phyloP scores from a whole-genome alignment of 2,113 vertebrate species.

The Poeciliopsis retropinna region DNA sequence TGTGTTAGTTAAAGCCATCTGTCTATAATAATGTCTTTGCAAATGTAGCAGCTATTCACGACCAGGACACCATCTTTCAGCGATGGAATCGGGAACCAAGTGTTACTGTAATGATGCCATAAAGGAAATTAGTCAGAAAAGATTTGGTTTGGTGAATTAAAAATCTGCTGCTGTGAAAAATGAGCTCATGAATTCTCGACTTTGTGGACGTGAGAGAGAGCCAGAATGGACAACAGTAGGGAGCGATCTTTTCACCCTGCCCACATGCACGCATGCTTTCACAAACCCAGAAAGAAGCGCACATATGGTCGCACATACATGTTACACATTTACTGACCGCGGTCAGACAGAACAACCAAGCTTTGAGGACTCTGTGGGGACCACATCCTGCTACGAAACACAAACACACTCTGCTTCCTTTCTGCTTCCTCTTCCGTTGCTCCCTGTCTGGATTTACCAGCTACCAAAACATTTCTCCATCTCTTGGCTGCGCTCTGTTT shows the following conservation, averaged over 20 bases:
- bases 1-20: conserved; percentile 24
- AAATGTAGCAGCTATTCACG: conserved; percentile 31
- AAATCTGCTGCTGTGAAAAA: conserved; percentile 52
- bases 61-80: conserved; percentile 35
- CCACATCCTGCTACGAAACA: conserved; percentile 28
- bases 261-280: conserved; percentile 42
- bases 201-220: conserved; percentile 30
- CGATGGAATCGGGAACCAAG: conserved; percentile 48
- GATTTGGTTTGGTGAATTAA: conserved; percentile 38
- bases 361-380: conserved; percentile 40
- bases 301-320: conserved; percentile 26
- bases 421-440: conserved; percentile 4
- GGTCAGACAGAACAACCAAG: conserved; percentile 30
- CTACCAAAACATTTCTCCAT: conserved; percentile 42
- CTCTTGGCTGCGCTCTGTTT: conserved; percentile 21
- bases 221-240: conserved; percentile 69
- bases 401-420: conserved; percentile 14
- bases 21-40: conserved; percentile 8
- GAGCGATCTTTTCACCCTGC: conserved; percentile 44
- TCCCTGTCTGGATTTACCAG: conserved; percentile 21
- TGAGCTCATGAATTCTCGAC: conserved; percentile 22
- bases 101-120: conserved; percentile 44
- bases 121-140: conserved; percentile 48
- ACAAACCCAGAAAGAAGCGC: conserved; percentile 25
- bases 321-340: conserved; percentile 23